These are phyloP conservation scores for Apeltes quadracus DNA, from an alignment of 2,113 vertebrate genomes.

Conservation along the genomic window DNA sequence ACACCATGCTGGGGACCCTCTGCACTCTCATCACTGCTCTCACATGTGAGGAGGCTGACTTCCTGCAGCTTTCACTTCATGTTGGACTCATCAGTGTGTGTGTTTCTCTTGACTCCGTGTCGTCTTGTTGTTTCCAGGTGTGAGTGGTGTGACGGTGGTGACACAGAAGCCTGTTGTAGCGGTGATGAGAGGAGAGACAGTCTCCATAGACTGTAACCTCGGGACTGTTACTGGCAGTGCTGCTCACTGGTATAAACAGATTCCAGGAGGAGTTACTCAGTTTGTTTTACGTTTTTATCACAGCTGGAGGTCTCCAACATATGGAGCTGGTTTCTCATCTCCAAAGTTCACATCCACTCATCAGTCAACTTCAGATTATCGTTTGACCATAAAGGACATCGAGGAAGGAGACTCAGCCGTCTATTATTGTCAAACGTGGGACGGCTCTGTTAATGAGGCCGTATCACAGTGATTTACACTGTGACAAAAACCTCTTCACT, in stretches of 20 bases:
- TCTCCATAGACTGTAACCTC: constrained; percentile 59
- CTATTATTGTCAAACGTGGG: constrained; percentile 60
- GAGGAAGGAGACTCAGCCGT: constrained; percentile 66
- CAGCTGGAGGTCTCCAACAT: too few species aligned
- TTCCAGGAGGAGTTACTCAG: constrained; percentile 54
- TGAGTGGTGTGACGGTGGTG: constrained; percentile 42
- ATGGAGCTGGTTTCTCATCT: constrained; percentile 64
- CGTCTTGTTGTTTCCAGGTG: constrained; percentile 60
- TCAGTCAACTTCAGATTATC: constrained; percentile 51
- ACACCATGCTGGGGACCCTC: constrained; percentile 65
- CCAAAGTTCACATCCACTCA: constrained; percentile 55
- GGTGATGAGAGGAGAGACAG: constrained; percentile 47
- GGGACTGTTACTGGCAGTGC: accelerated
- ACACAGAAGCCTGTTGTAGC: constrained; percentile 56
- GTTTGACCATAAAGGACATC: constrained; percentile 62
- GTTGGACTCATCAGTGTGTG: constrained; percentile 32
- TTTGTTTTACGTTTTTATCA: too few species aligned
- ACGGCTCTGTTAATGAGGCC: accelerated
- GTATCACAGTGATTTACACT: constrained; percentile 68
- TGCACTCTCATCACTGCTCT: constrained; percentile 66
- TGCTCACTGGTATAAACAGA: constrained; percentile 60
- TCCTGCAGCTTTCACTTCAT: constrained; percentile 35
- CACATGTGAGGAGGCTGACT: constrained; percentile 49
- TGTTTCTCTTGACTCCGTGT: constrained; percentile 34
- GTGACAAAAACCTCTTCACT: constrained; percentile 64